A percentile compares a stretch with the other conserved stretches of the same genome.
Conservation (phyloP, 2,113 vertebrate species). For the Hylia prasina region DNA sequence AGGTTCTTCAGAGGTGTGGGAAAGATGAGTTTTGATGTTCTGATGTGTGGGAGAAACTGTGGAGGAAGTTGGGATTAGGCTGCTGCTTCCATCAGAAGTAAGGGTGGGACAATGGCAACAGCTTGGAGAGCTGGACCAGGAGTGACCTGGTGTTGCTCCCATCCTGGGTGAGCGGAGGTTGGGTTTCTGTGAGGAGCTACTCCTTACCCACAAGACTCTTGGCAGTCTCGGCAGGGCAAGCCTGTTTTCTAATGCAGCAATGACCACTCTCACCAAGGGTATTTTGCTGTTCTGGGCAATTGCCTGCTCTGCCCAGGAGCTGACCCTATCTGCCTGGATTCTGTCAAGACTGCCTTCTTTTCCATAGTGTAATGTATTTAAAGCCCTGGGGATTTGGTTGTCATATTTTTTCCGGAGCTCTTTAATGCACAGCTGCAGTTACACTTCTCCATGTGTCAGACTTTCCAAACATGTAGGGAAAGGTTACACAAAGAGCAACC, state of each 20-base stretch:
- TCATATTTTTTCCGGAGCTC: not conserved
- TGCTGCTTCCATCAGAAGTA: not conserved
- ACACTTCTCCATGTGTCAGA: not conserved
- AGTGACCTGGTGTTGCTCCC: not conserved
- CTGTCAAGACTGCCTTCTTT: not conserved
- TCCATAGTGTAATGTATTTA: not conserved
- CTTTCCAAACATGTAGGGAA: not conserved
- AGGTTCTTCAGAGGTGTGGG: not conserved
- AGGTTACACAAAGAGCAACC: not conserved
- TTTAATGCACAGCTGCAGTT: not conserved
- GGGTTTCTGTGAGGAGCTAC: not conserved
- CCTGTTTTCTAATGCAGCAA: not conserved
- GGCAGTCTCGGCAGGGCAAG: not conserved
- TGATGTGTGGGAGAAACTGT: accelerated
- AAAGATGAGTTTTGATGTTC: not conserved
- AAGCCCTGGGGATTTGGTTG: not conserved
- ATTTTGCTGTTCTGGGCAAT: not conserved
- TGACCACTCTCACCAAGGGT: not conserved
- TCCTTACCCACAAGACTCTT: not conserved
- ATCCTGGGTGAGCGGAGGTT: not conserved
- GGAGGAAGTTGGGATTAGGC: not conserved
- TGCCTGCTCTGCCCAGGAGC: not conserved
- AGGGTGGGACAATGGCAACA: not conserved
- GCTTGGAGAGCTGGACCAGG: not conserved
- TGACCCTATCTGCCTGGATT: not conserved